phyloP scores from a whole-genome alignment of 2,888 invertebrate species.

The Spisula subtruncata region DNA sequence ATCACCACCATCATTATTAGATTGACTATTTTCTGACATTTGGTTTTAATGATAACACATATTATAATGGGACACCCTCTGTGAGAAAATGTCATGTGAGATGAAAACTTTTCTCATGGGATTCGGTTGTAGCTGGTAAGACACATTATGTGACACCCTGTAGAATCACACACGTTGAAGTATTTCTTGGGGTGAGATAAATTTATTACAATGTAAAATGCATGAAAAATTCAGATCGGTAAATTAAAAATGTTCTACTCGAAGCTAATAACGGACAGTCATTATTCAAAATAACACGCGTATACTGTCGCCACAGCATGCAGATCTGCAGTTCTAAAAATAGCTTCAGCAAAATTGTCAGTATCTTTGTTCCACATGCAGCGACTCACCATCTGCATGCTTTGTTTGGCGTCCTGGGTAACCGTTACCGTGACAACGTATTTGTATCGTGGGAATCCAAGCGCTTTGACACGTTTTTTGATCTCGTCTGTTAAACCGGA shows the following conservation, averaged over 20 bases:
- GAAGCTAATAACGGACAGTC: background rate
- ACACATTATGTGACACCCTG: too few relatives aligned
- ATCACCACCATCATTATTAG: too few relatives aligned
- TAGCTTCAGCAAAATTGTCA: conserved; percentile 83
- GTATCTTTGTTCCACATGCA: conserved; percentile 84
- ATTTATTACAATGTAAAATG: conserved; percentile 25
- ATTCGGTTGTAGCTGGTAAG: too few relatives aligned
- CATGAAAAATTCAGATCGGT: conserved; percentile 10
- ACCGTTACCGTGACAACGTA: conserved; percentile 84
- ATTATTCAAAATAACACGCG: conserved; percentile 83
- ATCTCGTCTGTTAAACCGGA: conserved; percentile 84
- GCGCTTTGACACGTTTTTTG: conserved; percentile 82
- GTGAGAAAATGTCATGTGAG: too few relatives aligned
- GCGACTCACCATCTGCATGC: conserved; percentile 81
- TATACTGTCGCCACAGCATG: conserved; percentile 82
- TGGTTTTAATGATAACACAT: too few relatives aligned
- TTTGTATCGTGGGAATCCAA: conserved; percentile 84
- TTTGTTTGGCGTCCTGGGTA: conserved; percentile 83
- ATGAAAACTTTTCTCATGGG: too few relatives aligned
- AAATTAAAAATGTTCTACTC: background rate
- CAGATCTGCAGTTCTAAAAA: conserved; percentile 79
- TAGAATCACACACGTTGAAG: too few relatives aligned
- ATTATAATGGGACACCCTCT: too few relatives aligned
- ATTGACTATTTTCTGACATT: too few relatives aligned
- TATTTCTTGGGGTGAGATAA: background rate